phyloP scores from a whole-genome alignment of 1,140 invertebrate genomes.

The Eriosoma lanigerum region DNA sequence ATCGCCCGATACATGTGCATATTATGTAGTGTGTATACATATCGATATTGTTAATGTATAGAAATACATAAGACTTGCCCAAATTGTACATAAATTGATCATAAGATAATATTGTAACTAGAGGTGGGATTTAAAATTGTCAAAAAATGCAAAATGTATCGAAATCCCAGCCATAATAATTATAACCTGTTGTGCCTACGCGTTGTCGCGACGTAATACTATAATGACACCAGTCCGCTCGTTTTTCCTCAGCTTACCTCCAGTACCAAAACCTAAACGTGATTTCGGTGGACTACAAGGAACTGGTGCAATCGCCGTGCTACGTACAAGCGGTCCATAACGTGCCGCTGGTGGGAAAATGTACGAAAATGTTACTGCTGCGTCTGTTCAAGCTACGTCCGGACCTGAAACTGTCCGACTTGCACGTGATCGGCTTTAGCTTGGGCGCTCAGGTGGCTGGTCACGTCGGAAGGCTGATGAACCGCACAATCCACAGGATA shows the following conservation, averaged over 20 bases:
- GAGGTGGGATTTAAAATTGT: too few relatives aligned
- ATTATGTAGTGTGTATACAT: too few relatives aligned
- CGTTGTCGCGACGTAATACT: too few relatives aligned
- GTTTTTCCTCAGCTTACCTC: slow-evolving; percentile 60
- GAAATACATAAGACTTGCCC: too few relatives aligned
- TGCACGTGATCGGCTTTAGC: slow-evolving; percentile 77
- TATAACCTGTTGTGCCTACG: too few relatives aligned
- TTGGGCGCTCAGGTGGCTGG: slow-evolving; percentile 75
- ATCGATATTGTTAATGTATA: too few relatives aligned
- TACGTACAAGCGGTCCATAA: slow-evolving; percentile 64
- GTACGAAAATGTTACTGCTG: slow-evolving; percentile 58
- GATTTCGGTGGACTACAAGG: slow-evolving; percentile 66
- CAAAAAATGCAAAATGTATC: too few relatives aligned
- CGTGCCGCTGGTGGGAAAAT: slow-evolving; percentile 63
- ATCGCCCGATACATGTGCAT: too few relatives aligned
- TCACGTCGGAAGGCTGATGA: slow-evolving; percentile 59
- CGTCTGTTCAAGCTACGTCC: slow-evolving; percentile 58
- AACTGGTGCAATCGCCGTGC: slow-evolving; percentile 64
- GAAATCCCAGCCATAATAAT: too few relatives aligned
- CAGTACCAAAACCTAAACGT: slow-evolving; percentile 63
- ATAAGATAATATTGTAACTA: too few relatives aligned
- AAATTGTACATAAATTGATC: too few relatives aligned
- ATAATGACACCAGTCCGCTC: background rate
- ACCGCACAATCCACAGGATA: slow-evolving; percentile 56
- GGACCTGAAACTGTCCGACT: slow-evolving; percentile 57